A percentile compares a stretch with the other conserved stretches of the same genome.
These are phyloP conservation scores for Apistogramma diplotaenia DNA, from an alignment of 2,113 vertebrate genomes.

Conservation along the genomic window DNA sequence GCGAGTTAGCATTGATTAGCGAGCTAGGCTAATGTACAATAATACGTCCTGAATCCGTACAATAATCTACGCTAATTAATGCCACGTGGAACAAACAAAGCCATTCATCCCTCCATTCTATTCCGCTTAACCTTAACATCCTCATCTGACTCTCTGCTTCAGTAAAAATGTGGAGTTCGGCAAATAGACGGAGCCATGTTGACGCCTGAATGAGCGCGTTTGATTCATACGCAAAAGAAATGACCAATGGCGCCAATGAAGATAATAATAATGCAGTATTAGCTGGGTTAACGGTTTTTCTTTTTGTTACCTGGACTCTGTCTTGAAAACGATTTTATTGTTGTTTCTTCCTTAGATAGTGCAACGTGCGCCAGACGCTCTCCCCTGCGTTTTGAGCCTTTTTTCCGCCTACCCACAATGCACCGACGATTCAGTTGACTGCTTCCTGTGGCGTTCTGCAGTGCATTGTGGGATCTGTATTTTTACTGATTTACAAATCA, in stretches of 20 bases:
- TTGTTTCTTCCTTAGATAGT: not conserved
- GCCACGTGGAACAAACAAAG: accelerated
- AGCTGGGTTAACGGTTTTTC: not conserved
- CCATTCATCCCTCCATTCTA: too few species aligned
- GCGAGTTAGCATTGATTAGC: conserved; percentile 23
- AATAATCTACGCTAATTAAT: not conserved
- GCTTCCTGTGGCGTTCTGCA: conserved; percentile 12
- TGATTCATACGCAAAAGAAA: not conserved
- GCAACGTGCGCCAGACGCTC: conserved; percentile 60
- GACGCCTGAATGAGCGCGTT: conserved; percentile 15
- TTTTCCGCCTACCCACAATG: conserved; percentile 73
- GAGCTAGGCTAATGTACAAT: not conserved
- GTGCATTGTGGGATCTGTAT: conserved; percentile 42
- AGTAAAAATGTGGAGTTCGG: not conserved
- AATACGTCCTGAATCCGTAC: accelerated
- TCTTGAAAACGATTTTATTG: not conserved
- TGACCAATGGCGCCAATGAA: not conserved
- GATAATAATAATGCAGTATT: accelerated
- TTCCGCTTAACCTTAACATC: too few species aligned
- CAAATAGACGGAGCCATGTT: conserved; percentile 7
- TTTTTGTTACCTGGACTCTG: conserved; percentile 16
- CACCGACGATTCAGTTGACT: not conserved
- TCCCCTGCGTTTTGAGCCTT: conserved; percentile 37
- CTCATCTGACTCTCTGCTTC: not conserved
- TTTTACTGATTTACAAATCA: not conserved